Evolutionary conservation across 2,888 invertebrate species (phyloP).

Genomic region (Monochamus alternatus): DNA sequence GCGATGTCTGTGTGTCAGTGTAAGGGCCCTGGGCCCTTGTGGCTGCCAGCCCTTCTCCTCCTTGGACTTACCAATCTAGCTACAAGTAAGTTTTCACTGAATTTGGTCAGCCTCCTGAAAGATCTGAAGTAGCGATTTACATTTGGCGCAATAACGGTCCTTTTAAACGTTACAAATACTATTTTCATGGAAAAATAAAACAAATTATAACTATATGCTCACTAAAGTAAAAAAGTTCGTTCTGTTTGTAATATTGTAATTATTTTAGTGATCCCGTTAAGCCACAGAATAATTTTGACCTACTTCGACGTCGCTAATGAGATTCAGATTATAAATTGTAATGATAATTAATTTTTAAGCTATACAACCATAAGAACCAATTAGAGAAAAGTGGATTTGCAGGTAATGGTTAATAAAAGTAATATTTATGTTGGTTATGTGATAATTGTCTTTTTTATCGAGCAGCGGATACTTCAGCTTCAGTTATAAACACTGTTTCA

Average conservation of each 20-base stretch:
- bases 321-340: conserved; percentile 29
- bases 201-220: no score
- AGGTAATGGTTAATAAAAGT: conserved; percentile 5
- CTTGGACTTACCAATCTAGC: conserved; percentile 26
- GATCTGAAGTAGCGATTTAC: background rate
- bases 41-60: conserved; percentile 16
- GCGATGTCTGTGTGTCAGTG: conserved; percentile 38
- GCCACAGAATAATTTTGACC: conserved; percentile 28
- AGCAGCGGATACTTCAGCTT: background rate
- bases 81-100: conserved; percentile 11
- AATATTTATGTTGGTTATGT: background rate
- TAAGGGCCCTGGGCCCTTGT: conserved; percentile 15
- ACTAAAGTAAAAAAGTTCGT: no score
- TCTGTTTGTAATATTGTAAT: background rate
- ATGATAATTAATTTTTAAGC: conserved; percentile 16
- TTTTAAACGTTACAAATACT: conserved; percentile 6
- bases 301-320: conserved; percentile 25
- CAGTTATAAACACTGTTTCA: conserved; percentile 1
- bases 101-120: background rate
- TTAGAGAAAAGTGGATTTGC: conserved; percentile 7
- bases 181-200: background rate
- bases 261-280: conserved; percentile 30
- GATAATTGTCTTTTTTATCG: background rate
- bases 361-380: conserved; percentile 6
- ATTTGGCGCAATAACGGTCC: conserved; percentile 20